A percentile compares a stretch with the other conserved stretches of the same genome.
phyloP scores from a whole-genome alignment of 30 jellyfish, hydroid and myxozoan genomes.

The Hydra vulgaris region DNA sequence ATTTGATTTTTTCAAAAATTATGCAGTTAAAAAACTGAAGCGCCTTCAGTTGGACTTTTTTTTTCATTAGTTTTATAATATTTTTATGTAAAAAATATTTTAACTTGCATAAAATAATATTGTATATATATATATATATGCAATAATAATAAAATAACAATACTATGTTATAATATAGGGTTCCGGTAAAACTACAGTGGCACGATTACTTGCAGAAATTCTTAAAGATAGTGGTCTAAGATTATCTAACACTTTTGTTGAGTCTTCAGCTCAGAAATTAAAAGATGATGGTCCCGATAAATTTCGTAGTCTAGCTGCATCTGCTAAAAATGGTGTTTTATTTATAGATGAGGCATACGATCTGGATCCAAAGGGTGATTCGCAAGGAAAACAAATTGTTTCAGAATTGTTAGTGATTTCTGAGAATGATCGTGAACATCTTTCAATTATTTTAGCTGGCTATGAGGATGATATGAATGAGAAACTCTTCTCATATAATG shows the following conservation, averaged over 20 bases:
- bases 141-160: too few species aligned
- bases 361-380: conserved; percentile 23
- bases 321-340: conserved; percentile 7
- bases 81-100: too few species aligned
- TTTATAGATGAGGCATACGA: conserved; percentile 21
- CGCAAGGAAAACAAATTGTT: conserved; percentile 19
- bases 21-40: too few species aligned
- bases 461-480: conserved; percentile 24
- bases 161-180: too few species aligned
- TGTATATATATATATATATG: too few species aligned
- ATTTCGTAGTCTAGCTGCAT: conserved; percentile 8
- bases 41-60: too few species aligned
- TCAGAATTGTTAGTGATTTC: conserved; percentile 16
- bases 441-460: conserved; percentile 22
- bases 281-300: conserved; percentile 22
- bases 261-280: conserved; percentile 15
- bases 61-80: too few species aligned
- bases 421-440: conserved; percentile 9
- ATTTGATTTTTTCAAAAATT: too few species aligned
- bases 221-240: conserved; percentile 19
- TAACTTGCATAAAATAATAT: too few species aligned
- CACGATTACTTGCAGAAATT: conserved; percentile 19
- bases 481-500: conserved; percentile 16
- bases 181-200: conserved; percentile 28
- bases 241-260: conserved; percentile 2